These are phyloP conservation scores for Hirtodrosophila histrioides DNA, from an alignment of 2,888 invertebrate genomes.

Conservation along the genomic window DNA sequence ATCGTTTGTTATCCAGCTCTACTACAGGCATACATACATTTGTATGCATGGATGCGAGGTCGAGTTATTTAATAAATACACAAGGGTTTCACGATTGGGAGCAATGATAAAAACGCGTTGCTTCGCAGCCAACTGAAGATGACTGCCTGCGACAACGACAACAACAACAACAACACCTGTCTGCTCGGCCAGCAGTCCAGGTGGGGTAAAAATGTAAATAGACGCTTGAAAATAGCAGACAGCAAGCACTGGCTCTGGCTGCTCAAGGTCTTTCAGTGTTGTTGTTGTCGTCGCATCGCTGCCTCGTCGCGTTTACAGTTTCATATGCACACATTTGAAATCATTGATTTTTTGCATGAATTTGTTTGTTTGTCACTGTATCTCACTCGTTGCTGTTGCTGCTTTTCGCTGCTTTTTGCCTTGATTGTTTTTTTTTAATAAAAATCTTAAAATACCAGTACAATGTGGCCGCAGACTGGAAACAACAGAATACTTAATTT, in stretches of 20 bases:
- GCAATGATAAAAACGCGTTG: slow-evolving; percentile 27
- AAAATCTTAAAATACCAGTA: slow-evolving; percentile 56
- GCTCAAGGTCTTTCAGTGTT: slow-evolving; percentile 60
- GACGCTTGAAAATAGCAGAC: slow-evolving; percentile 61
- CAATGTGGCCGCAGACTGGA: slow-evolving; percentile 36
- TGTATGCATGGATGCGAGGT: slow-evolving; percentile 19
- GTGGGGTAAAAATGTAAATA: slow-evolving; percentile 73
- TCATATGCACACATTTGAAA: slow-evolving; percentile 21
- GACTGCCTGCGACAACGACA: slow-evolving; percentile 27
- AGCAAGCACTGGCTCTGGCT: slow-evolving; percentile 18
- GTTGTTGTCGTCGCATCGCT: slow-evolving; percentile 21
- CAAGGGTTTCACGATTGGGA: slow-evolving; percentile 16
- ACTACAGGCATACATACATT: slow-evolving; percentile 5
- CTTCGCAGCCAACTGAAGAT: slow-evolving; percentile 27
- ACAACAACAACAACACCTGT: slow-evolving; percentile 69
- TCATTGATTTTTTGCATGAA: slow-evolving; percentile 56
- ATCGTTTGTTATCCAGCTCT: slow-evolving; percentile 1
- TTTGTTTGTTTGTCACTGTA: slow-evolving; percentile 51
- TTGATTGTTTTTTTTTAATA: slow-evolving; percentile 35
- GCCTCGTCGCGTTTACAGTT: slow-evolving; percentile 24
- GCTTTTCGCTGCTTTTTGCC: slow-evolving; percentile 44
- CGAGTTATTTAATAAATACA: slow-evolving; percentile 54
- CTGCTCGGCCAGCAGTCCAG: slow-evolving; percentile 57
- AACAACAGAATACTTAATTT: slow-evolving; percentile 13
- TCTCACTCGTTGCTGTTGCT: slow-evolving; percentile 60